Percentiles rank a stretch among this genome's conserved stretches.
These are phyloP conservation scores for Parnassius apollo DNA, from an alignment of 2,888 invertebrate genomes.

Conservation along the genomic window DNA sequence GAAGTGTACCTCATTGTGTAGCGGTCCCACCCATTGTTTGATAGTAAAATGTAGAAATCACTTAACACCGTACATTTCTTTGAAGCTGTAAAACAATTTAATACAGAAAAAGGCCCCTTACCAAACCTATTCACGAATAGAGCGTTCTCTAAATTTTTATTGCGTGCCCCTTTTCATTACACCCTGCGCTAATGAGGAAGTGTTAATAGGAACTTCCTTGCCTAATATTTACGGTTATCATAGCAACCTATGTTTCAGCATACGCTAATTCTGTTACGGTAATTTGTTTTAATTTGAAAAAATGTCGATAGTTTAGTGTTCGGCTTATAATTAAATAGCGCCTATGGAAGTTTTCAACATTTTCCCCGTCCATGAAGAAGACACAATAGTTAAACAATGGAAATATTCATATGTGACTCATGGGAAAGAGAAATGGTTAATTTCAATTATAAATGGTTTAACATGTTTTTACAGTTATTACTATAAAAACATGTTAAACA, in stretches of 20 bases:
- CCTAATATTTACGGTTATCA: slow-evolving; percentile 9
- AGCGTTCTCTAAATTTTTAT: slow-evolving; percentile 43
- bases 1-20: slow-evolving; percentile 38
- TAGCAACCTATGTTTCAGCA: slow-evolving; percentile 3
- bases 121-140: slow-evolving; percentile 28
- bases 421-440: too few species aligned
- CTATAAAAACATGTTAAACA: too few species aligned
- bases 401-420: too few species aligned
- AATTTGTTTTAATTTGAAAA: too few species aligned
- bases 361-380: too few species aligned
- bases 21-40: slow-evolving; percentile 37
- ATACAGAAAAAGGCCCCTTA: slow-evolving; percentile 25
- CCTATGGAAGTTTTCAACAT: too few species aligned
- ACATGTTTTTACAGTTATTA: too few species aligned
- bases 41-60: slow-evolving; percentile 47
- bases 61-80: slow-evolving; percentile 41
- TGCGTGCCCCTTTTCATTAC: slow-evolving; percentile 58
- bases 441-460: too few species aligned
- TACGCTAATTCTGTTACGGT: neutral
- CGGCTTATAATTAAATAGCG: too few species aligned
- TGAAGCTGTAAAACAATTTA: slow-evolving; percentile 44
- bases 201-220: slow-evolving; percentile 61
- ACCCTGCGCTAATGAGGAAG: slow-evolving; percentile 56
- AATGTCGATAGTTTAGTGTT: too few species aligned
- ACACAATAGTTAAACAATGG: too few species aligned